Evolutionary conservation across 1,140 invertebrate species (phyloP).

Genomic region (Elymnias hypermnestra): DNA sequence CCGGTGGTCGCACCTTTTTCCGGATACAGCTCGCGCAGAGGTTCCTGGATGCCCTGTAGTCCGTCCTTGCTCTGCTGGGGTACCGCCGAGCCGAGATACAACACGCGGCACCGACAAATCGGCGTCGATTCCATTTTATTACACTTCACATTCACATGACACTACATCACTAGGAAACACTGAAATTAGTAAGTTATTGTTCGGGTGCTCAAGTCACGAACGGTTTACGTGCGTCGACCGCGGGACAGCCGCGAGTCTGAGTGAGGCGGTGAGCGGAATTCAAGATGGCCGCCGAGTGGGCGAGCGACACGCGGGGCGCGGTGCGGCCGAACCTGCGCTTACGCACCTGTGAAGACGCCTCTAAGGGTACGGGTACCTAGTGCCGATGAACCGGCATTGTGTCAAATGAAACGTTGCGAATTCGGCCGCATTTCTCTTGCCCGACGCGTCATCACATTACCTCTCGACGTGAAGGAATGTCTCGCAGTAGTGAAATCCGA

Average conservation of each 20-base stretch:
- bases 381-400: constrained; percentile 72
- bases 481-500: constrained; percentile 60
- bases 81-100: constrained; percentile 98
- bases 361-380: constrained; percentile 31
- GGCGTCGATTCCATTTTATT: constrained; percentile 85
- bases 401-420: constrained; percentile 68
- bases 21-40: constrained; percentile 96
- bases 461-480: constrained; percentile 60
- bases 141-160: constrained; percentile 71
- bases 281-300: constrained; percentile 58
- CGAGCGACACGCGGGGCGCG: constrained; percentile 21
- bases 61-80: constrained; percentile 98
- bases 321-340: constrained; percentile 55
- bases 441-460: constrained; percentile 43
- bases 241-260: constrained; percentile 62
- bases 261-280: constrained; percentile 72
- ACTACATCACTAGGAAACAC: constrained; percentile 55
- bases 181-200: constrained; percentile 33
- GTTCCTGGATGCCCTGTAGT: constrained; percentile 97
- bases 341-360: constrained; percentile 68
- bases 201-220: constrained; percentile 31
- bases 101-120: constrained; percentile 96
- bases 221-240: constrained; percentile 55
- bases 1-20: constrained; percentile 91
- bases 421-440: constrained; percentile 65